Evolutionary conservation across 2,888 invertebrate genomes (phyloP).

Genomic region (Microplitis deprimator): DNA sequence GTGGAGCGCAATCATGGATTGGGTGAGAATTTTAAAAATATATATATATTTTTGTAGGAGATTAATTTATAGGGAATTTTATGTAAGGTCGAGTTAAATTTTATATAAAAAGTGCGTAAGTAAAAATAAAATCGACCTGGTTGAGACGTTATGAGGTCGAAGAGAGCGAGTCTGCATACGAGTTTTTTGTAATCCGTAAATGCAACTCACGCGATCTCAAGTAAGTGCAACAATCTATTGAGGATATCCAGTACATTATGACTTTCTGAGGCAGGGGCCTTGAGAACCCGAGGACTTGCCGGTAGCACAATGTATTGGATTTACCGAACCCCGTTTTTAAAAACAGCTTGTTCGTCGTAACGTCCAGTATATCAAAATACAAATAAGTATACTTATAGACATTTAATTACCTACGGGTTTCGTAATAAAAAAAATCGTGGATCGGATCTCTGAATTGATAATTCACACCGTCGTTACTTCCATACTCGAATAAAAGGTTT

Average conservation of each 20-base stretch:
- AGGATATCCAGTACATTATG: conserved; percentile 9
- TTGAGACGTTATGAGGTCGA: conserved; percentile 38
- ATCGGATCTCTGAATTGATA: not conserved
- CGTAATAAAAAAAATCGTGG: not conserved
- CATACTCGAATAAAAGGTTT: not conserved
- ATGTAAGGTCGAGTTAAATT: too few relatives aligned
- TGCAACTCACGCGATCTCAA: conserved; percentile 3
- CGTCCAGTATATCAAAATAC: not conserved
- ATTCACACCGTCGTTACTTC: not conserved
- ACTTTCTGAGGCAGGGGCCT: conserved; percentile 18
- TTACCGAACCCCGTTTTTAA: not conserved
- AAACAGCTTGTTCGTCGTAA: not conserved
- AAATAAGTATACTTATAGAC: not conserved
- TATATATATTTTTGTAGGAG: conserved; percentile 3
- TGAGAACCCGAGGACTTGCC: not conserved
- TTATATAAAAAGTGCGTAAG: not conserved
- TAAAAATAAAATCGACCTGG: not conserved
- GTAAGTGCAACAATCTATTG: not conserved
- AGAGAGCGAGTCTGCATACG: conserved; percentile 45
- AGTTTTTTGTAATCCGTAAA: conserved; percentile 10
- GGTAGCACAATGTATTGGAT: not conserved
- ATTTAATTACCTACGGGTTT: not conserved
- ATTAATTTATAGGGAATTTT: not conserved
- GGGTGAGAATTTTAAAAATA: conserved; percentile 42
- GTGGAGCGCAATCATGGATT: conserved; percentile 45